These are phyloP conservation scores for Drosophila insularis DNA, from an alignment of 1,140 invertebrate genomes.

Conservation along the genomic window DNA sequence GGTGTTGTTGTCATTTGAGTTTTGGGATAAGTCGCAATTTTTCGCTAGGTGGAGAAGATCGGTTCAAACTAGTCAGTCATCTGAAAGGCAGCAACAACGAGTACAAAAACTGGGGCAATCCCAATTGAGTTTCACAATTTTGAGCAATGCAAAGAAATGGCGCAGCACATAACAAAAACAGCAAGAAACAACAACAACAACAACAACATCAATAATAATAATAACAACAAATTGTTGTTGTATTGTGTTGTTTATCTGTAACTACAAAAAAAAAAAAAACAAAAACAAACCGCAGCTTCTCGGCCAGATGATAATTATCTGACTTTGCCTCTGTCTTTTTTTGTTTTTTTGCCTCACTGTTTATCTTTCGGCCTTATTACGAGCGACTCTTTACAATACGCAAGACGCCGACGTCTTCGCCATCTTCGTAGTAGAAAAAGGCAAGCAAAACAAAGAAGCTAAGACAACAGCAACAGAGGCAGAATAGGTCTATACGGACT, in stretches of 20 bases:
- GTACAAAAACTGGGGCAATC: slow-evolving; percentile 6
- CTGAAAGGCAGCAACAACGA: too few relatives aligned
- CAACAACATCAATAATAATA: background rate
- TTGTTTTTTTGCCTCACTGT: slow-evolving; percentile 3
- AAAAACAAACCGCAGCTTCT: slow-evolving; percentile 15
- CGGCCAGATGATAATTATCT: slow-evolving; percentile 37
- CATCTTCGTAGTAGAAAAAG: slow-evolving; percentile 45
- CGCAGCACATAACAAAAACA: slow-evolving; percentile 35
- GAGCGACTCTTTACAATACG: slow-evolving; percentile 28
- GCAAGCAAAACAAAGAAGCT: slow-evolving; percentile 73
- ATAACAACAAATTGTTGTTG: background rate
- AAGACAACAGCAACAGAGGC: slow-evolving; percentile 33
- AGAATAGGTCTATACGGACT: background rate
- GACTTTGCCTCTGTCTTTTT: slow-evolving; percentile 8
- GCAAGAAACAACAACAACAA: background rate
- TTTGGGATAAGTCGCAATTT: slow-evolving; percentile 10
- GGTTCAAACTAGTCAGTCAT: slow-evolving; percentile 8
- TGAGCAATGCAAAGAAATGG: slow-evolving; percentile 47
- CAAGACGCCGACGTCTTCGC: slow-evolving; percentile 12
- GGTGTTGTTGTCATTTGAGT: background rate
- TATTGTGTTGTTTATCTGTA: slow-evolving; percentile 9
- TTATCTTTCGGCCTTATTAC: slow-evolving; percentile 57
- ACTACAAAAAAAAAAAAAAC: background rate
- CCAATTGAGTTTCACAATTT: slow-evolving; percentile 60
- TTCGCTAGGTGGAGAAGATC: slow-evolving; percentile 10